These are phyloP conservation scores for Eospalax fontanierii DNA, from an alignment of 2,797 vertebrate species.

Conservation along the genomic window DNA sequence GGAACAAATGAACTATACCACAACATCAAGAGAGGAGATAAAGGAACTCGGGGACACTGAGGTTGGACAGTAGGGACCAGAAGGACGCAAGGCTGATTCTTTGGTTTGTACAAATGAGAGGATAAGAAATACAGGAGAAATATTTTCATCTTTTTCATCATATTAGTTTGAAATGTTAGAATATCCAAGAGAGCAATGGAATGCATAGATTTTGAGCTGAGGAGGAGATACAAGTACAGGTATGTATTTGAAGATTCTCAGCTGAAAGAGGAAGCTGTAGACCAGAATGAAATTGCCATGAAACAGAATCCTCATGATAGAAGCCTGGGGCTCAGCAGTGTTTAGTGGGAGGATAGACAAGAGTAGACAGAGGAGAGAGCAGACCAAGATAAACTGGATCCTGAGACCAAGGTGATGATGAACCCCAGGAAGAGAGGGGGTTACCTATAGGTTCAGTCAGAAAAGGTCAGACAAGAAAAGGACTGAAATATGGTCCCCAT, in stretches of 20 bases:
- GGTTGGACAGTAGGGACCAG: background rate
- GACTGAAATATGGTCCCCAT: background rate
- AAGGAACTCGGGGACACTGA: background rate
- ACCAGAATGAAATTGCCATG: background rate
- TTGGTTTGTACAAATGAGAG: slow-evolving; percentile 1
- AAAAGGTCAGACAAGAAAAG: background rate
- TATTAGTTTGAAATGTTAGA: background rate
- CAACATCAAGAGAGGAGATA: background rate
- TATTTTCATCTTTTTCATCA: background rate
- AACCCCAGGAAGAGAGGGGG: background rate
- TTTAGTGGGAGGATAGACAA: background rate
- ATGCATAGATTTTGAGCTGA: background rate
- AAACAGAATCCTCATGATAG: background rate
- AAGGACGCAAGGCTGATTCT: background rate
- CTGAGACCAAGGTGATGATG: background rate
- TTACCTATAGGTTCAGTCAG: background rate
- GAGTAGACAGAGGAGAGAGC: background rate
- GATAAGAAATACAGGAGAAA: background rate
- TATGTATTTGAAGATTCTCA: background rate
- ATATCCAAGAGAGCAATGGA: background rate
- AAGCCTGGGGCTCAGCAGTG: background rate
- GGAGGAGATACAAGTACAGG: background rate
- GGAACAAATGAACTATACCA: too few species aligned
- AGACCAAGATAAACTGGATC: background rate
- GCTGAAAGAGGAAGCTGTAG: background rate